Base-by-base conservation (phyloP, 2,888 invertebrate genomes). In the Tupiocoris notatus region DNA sequence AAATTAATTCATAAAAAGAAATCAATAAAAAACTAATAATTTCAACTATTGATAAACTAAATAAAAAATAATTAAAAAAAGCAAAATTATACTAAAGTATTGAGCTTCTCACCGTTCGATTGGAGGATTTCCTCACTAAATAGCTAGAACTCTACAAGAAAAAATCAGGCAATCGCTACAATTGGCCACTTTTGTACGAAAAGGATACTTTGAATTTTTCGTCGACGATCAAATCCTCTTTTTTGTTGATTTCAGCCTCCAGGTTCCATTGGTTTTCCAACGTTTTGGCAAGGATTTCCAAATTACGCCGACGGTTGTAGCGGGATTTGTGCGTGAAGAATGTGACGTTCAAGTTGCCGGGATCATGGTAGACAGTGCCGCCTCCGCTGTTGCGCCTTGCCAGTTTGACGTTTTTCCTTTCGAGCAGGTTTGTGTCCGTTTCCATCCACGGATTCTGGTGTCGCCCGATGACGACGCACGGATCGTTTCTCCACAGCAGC, bases 371-470 rank as follows among this genome's bases (percentile, higher is more conserved):
- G 22, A 99, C 97, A 1, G 97, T 92, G 23, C 98, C 98, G 78
- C 99, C 93, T 24, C 98, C 98, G 84, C 97, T 97, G 82, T 94
- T 94, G 59, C 99, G 88, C 77, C 99, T 88, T 0, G 93, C 97
- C 78, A 97, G 82, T 12, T 88, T 86, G 76, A 98, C 90, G 17
- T 90, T 90, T 59, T 88, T 86, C 66, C 89, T 88, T 78, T 86
- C 83, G 66, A 93, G 84, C 59, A 87, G 86, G 1, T 89, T 87
- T 1, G 94, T 85, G 84, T 98, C 93, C 0, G 94, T 91, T 84
- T 99, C 98, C 39, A 91, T 84, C 92, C 97, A 99, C 0, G 97
- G 96, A 85, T 99, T 99, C 84, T 98, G 98, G 84, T 98, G 95
- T 76, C 95, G 89, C 3, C 99, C 99, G 83, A 98, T 91, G 2